These are phyloP conservation scores for Serranus cabrilla DNA, from an alignment of 2,797 vertebrate genomes.

Conservation along the genomic window DNA sequence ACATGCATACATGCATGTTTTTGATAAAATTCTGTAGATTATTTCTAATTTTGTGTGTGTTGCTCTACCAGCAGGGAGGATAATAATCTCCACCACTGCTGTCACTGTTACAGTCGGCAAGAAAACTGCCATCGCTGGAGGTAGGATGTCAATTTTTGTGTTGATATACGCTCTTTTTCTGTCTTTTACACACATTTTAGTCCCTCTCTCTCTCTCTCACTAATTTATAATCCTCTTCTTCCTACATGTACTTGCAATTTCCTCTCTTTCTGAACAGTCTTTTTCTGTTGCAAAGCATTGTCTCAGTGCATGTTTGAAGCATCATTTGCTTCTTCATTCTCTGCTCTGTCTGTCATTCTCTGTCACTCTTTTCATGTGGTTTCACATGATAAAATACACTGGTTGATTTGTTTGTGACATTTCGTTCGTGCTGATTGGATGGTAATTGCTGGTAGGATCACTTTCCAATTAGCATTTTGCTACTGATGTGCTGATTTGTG, in stretches of 20 bases:
- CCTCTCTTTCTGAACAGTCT: not conserved
- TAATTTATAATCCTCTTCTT: conserved; percentile 2
- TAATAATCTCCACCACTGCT: conserved; percentile 90
- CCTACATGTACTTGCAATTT: not conserved
- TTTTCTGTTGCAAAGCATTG: not conserved
- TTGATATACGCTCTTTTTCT: not conserved
- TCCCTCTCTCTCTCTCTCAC: conserved; percentile 1
- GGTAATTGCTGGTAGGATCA: not conserved
- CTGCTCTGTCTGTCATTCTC: not conserved
- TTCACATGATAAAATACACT: not conserved
- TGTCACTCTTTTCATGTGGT: not conserved
- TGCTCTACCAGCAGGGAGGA: conserved; percentile 84
- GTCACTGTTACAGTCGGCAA: conserved; percentile 90
- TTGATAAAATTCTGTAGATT: not conserved
- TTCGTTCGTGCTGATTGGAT: conserved; percentile 10
- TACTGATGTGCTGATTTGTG: conserved; percentile 3
- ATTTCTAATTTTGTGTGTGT: conserved; percentile 54
- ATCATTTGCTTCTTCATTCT: not conserved
- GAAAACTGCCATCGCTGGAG: conserved; percentile 93
- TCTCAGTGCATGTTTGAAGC: conserved; percentile 3
- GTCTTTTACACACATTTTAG: conserved; percentile 10
- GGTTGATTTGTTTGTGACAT: conserved; percentile 13
- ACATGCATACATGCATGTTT: conserved; percentile 1
- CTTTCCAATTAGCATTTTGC: no score
- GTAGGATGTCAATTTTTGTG: conserved; percentile 82